A percentile compares a stretch with the other conserved stretches of the same genome.
These are phyloP conservation scores for Phenganax marumi DNA, from an alignment of 92 coral and sea anemone genomes.

Conservation along the genomic window DNA sequence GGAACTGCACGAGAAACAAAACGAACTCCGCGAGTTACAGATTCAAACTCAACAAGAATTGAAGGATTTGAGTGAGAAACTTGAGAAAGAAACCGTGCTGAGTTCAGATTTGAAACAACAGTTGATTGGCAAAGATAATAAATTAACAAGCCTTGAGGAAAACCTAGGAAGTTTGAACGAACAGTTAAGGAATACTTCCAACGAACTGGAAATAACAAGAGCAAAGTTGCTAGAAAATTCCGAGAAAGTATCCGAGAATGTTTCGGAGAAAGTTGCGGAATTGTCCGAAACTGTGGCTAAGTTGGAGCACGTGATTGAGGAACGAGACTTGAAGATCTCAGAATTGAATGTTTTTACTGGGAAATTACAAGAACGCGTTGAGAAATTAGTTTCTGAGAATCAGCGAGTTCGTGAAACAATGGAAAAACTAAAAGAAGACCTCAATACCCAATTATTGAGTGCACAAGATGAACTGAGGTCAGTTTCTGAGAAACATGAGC, in stretches of 20 bases:
- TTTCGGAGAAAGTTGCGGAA: constrained; percentile 24
- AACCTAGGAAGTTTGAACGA: neutral
- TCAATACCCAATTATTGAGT: constrained; percentile 40
- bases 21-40: constrained; percentile 40
- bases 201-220: constrained; percentile 13
- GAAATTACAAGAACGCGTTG: constrained; percentile 36
- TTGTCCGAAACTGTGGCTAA: constrained; percentile 28
- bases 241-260: constrained; percentile 10
- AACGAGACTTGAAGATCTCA: constrained; percentile 29
- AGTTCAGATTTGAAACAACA: constrained; percentile 22
- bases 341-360: constrained; percentile 42
- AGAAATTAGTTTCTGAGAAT: constrained; percentile 27
- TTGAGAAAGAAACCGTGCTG: constrained; percentile 7
- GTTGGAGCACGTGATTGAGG: constrained; percentile 25
- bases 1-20: constrained; percentile 56
- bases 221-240: constrained; percentile 10
- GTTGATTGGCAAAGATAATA: constrained; percentile 13
- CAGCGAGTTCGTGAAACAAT: constrained; percentile 37
- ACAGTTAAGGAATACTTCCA: neutral
- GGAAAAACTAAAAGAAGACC: constrained; percentile 48
- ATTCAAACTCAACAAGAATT: constrained; percentile 24
- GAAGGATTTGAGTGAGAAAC: constrained; percentile 20
- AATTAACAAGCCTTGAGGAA: constrained; percentile 21
- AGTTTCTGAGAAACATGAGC: constrained; percentile 37
- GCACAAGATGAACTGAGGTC: constrained; percentile 59